phyloP scores from a whole-genome alignment of 37 sponge, comb jelly and placozoan species.

The Bolinopsis microptera region DNA sequence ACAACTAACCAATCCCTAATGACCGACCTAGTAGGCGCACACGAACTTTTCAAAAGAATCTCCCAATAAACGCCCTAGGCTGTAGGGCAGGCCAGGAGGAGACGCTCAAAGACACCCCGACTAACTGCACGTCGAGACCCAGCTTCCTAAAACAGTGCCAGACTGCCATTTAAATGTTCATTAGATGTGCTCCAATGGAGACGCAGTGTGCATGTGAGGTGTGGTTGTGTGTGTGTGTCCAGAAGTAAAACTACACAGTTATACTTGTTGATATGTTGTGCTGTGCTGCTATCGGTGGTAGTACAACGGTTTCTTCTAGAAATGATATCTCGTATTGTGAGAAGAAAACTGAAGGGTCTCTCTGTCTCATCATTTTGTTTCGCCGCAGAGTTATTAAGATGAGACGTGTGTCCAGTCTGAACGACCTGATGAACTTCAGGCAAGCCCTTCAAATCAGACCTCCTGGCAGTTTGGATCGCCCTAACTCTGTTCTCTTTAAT shows the following conservation, averaged over 20 bases:
- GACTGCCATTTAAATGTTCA: neutral
- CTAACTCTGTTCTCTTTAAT: neutral
- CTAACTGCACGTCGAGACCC: neutral
- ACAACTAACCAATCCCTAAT: neutral
- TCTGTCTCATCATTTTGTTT: neutral
- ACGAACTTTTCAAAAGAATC: neutral
- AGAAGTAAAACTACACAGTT: neutral
- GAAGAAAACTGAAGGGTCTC: neutral
- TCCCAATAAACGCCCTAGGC: neutral
- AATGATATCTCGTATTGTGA: neutral
- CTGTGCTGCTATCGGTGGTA: neutral
- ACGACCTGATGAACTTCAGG: conserved; percentile 10
- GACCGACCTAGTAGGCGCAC: neutral
- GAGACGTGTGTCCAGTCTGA: conserved; percentile 23
- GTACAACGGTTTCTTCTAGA: neutral
- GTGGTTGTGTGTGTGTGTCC: too few species aligned
- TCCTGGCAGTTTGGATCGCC: neutral
- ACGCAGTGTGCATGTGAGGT: neutral
- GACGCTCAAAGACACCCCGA: neutral
- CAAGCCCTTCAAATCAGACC: neutral
- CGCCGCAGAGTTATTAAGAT: neutral
- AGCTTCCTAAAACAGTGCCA: neutral
- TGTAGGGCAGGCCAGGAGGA: neutral
- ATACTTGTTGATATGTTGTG: neutral
- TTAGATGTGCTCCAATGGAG: neutral